phyloP scores from a whole-genome alignment of 2,888 invertebrate genomes.

The Ashinkailepas kermadecensis region DNA sequence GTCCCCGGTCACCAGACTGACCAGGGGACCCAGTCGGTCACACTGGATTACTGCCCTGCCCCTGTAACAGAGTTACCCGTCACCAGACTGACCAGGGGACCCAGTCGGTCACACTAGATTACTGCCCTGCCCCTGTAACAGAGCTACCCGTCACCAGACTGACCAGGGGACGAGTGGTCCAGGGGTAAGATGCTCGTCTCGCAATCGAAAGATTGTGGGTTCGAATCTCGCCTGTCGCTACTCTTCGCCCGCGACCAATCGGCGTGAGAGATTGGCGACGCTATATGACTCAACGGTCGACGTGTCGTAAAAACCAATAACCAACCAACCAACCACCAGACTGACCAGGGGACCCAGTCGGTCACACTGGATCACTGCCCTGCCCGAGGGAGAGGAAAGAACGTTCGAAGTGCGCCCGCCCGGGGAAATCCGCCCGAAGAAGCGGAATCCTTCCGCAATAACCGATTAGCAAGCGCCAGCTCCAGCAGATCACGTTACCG shows the following conservation, averaged over 20 bases:
- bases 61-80: constrained; percentile 46
- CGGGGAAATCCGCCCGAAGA: too few relatives aligned
- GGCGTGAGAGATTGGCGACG: too few relatives aligned
- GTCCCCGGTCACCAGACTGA: constrained; percentile 48
- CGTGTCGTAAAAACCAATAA: too few relatives aligned
- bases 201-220: too few relatives aligned
- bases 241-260: too few relatives aligned
- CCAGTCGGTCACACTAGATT: constrained; percentile 40
- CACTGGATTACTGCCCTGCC: constrained; percentile 51
- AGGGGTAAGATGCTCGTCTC: too few relatives aligned
- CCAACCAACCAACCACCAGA: constrained; percentile 47
- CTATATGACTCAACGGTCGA: too few relatives aligned
- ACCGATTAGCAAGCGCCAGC: too few relatives aligned
- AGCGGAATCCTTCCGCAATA: too few relatives aligned
- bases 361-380: constrained; percentile 51
- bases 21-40: constrained; percentile 50
- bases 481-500: too few relatives aligned
- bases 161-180: constrained; percentile 39
- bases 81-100: constrained; percentile 49
- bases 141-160: constrained; percentile 47
- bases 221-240: too few relatives aligned
- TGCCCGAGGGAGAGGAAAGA: constrained; percentile 36
- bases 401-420: too few relatives aligned
- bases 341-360: constrained; percentile 50
- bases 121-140: constrained; percentile 33